These are phyloP conservation scores for Drosophila subobscura DNA, from an alignment of 1,140 invertebrate species.

Conservation along the genomic window DNA sequence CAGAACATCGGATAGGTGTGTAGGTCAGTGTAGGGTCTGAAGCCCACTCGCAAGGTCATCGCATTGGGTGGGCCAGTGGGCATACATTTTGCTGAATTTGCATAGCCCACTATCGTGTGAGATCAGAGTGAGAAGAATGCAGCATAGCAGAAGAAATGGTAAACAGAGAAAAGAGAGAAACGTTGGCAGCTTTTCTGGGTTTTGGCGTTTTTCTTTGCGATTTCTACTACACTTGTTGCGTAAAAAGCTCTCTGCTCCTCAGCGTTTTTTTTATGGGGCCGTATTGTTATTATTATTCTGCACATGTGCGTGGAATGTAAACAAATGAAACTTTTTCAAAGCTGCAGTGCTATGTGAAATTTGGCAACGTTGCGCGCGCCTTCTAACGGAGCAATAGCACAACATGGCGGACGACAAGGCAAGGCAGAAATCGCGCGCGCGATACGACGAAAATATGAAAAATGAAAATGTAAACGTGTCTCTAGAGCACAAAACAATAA, in stretches of 20 bases:
- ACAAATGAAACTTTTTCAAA: constrained; percentile 77
- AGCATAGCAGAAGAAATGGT: constrained; percentile 23
- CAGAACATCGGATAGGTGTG: constrained; percentile 31
- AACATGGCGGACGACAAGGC: constrained; percentile 29
- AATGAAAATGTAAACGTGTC: constrained; percentile 81
- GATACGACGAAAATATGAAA: constrained; percentile 70
- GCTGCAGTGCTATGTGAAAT: constrained; percentile 65
- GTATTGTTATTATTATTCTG: constrained; percentile 75
- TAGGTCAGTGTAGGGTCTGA: constrained; percentile 51
- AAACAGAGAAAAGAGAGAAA: constrained; percentile 50
- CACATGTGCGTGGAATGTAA: constrained; percentile 78
- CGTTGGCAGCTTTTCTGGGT: constrained; percentile 27
- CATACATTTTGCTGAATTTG: constrained; percentile 1
- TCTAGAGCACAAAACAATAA: constrained; percentile 56
- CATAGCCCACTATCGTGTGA: neutral
- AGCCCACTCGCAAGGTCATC: constrained; percentile 25
- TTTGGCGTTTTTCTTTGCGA: constrained; percentile 18
- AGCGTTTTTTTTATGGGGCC: constrained; percentile 43
- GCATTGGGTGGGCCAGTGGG: neutral
- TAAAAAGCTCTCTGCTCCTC: constrained; percentile 53
- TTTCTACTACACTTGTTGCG: constrained; percentile 71
- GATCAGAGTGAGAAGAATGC: no score
- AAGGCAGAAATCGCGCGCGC: constrained; percentile 45
- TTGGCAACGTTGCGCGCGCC: constrained; percentile 62
- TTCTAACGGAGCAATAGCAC: neutral